These are phyloP conservation scores for Oegoconia quadripuncta DNA, from an alignment of 2,888 invertebrate genomes.

Conservation along the genomic window DNA sequence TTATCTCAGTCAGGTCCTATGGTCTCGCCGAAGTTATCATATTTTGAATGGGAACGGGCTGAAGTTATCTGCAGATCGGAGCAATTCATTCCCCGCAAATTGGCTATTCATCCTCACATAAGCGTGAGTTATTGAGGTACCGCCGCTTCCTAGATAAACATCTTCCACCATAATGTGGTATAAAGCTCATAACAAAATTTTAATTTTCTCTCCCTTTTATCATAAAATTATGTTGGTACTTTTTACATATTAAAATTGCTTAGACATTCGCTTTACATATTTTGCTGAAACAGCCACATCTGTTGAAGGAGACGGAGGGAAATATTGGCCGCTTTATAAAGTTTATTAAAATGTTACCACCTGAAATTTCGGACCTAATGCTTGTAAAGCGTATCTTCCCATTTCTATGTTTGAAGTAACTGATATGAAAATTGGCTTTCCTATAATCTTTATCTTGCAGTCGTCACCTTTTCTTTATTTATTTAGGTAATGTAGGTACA, in stretches of 20 bases:
- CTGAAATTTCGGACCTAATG: no score
- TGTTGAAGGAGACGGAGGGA: not conserved
- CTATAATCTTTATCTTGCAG: no score
- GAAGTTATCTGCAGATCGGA: constrained; percentile 50
- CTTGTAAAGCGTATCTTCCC: no score
- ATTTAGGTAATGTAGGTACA: not conserved
- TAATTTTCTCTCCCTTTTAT: constrained; percentile 26
- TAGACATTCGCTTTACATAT: constrained; percentile 10
- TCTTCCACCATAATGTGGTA: constrained; percentile 30
- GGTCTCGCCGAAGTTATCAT: constrained; percentile 10
- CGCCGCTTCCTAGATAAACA: constrained; percentile 36
- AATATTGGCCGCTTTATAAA: not conserved
- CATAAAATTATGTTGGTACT: constrained; percentile 14
- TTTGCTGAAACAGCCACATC: constrained; percentile 1
- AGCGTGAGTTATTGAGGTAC: constrained; percentile 52
- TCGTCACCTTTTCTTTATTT: no score
- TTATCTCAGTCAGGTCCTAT: constrained; percentile 1
- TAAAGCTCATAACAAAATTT: constrained; percentile 32
- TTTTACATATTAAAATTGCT: constrained; percentile 22
- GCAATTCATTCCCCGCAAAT: constrained; percentile 61
- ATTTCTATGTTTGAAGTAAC: no score
- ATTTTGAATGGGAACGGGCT: constrained; percentile 16
- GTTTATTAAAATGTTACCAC: no score
- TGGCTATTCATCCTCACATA: constrained; percentile 61
- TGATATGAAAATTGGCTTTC: no score